These are phyloP conservation scores for Polypterus senegalus DNA, from an alignment of 2,113 vertebrate species.

Conservation along the genomic window DNA sequence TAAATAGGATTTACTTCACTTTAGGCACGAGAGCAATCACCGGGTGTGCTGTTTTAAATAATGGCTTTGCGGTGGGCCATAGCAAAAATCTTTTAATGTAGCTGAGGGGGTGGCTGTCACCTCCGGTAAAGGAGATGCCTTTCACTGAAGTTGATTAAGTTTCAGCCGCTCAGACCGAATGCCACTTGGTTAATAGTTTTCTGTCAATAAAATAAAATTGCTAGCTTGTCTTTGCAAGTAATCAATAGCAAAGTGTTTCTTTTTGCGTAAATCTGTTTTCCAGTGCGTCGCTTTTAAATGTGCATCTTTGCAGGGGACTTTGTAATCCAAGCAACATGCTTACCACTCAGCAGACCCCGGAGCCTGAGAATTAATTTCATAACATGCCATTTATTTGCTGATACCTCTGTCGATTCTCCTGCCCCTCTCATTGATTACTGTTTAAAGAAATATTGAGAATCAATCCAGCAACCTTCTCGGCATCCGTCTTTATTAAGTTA, in stretches of 20 bases:
- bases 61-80: too few relatives aligned
- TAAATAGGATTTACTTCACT: too few relatives aligned
- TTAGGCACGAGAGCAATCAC: too few relatives aligned
- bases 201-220: constrained; percentile 61
- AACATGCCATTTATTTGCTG: constrained; percentile 57
- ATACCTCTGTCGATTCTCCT: constrained; percentile 62
- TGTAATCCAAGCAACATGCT: too few relatives aligned
- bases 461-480: constrained; percentile 62
- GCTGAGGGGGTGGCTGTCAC: background rate
- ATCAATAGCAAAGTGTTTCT: constrained; percentile 52
- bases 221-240: constrained; percentile 45
- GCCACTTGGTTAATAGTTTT: constrained; percentile 45
- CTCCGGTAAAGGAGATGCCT: background rate
- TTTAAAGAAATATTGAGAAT: constrained; percentile 78
- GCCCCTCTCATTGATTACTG: constrained; percentile 56
- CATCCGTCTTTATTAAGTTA: constrained; percentile 94
- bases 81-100: too few relatives aligned
- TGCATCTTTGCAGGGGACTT: too few relatives aligned
- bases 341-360: too few relatives aligned
- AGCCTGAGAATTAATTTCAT: constrained; percentile 53
- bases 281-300: too few relatives aligned
- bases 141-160: constrained; percentile 39
- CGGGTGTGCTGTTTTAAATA: too few relatives aligned
- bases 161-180: constrained; percentile 37
- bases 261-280: constrained; percentile 3